These are phyloP conservation scores for Picathartes gymnocephalus DNA, from an alignment of 2,113 vertebrate genomes.

Conservation along the genomic window DNA sequence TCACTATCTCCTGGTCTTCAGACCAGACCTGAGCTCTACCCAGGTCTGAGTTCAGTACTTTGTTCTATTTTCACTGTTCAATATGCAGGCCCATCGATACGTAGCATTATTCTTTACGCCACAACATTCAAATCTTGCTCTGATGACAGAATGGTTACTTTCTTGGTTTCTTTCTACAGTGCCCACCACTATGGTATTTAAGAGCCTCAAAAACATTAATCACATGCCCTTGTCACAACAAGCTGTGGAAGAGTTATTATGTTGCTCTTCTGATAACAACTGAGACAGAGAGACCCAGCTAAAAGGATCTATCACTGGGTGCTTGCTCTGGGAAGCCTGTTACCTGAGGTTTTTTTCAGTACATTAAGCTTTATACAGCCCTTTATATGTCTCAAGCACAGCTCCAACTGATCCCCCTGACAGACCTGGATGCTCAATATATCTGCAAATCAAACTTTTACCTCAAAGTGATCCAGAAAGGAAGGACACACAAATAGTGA, in stretches of 20 bases:
- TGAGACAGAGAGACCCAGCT: neutral
- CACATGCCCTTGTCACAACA: neutral
- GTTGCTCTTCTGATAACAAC: neutral
- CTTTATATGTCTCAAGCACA: neutral
- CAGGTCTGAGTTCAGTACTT: neutral
- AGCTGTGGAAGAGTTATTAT: neutral
- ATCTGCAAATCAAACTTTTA: neutral
- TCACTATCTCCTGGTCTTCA: neutral
- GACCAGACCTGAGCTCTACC: neutral
- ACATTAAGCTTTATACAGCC: neutral
- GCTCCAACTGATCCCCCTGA: neutral
- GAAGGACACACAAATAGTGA: neutral
- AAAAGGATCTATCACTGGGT: neutral
- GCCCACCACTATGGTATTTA: neutral
- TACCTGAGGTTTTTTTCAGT: neutral
- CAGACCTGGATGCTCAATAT: neutral
- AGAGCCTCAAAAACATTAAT: conserved; percentile 7
- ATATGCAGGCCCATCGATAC: neutral
- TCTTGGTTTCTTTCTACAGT: neutral
- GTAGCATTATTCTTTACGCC: neutral
- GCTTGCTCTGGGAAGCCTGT: neutral
- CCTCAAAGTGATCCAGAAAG: neutral
- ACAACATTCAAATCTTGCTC: neutral
- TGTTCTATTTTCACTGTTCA: neutral
- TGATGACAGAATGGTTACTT: neutral